Conservation (phyloP, 1,140 invertebrate species). For the Meloidogyne floridensis region DNA sequence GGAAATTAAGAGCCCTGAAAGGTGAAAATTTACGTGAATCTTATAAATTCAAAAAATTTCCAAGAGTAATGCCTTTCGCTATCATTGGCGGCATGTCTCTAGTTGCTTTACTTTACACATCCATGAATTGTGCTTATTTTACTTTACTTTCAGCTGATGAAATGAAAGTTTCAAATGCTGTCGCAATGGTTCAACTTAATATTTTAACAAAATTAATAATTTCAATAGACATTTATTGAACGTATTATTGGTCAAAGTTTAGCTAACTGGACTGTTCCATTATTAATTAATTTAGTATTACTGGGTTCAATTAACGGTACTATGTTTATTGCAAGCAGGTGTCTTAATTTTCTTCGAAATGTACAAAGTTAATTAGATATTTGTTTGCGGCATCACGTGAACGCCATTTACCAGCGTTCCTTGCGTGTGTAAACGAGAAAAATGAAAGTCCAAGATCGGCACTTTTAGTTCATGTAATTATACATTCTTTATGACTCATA, state of each 20-base stretch:
- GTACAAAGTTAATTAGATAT: slow-evolving; percentile 29
- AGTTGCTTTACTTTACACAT: slow-evolving; percentile 50
- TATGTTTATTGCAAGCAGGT: slow-evolving; percentile 53
- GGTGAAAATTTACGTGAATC: background rate
- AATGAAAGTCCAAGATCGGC: slow-evolving; percentile 48
- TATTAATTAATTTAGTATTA: slow-evolving; percentile 56
- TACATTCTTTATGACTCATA: background rate
- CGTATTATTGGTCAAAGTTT: slow-evolving; percentile 53
- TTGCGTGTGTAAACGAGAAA: slow-evolving; percentile 47
- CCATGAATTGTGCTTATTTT: slow-evolving; percentile 55
- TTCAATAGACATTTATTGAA: slow-evolving; percentile 29
- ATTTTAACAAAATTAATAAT: background rate
- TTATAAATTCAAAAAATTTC: background rate
- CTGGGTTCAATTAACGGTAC: slow-evolving; percentile 63
- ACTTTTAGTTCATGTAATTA: slow-evolving; percentile 44
- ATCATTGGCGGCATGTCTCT: slow-evolving; percentile 51
- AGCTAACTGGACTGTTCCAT: slow-evolving; percentile 57
- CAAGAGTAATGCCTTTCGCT: slow-evolving; percentile 54
- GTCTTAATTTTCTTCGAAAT: background rate
- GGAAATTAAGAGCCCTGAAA: slow-evolving; percentile 52
- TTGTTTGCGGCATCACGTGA: slow-evolving; percentile 56
- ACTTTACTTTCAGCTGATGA: slow-evolving; percentile 41
- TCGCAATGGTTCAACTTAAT: slow-evolving; percentile 45
- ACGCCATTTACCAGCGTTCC: slow-evolving; percentile 54
- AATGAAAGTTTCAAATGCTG: slow-evolving; percentile 45